Percentiles rank a stretch among this genome's conserved stretches.
phyloP scores from a whole-genome alignment of 2,888 invertebrate genomes.

The Nomada ferruginata region DNA sequence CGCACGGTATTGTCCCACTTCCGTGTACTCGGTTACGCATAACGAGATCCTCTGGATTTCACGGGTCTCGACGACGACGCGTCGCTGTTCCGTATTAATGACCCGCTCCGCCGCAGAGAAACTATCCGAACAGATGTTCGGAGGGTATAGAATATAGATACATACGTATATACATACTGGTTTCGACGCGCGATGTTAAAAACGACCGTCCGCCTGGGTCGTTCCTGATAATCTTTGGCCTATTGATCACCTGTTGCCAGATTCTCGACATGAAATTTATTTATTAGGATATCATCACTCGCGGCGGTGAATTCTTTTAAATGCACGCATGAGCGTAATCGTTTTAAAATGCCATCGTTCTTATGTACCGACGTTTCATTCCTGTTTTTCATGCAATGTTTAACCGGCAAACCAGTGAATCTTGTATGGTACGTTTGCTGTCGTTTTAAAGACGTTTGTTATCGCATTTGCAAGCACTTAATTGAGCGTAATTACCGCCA shows the following conservation, averaged over 20 bases:
- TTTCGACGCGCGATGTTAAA: background rate
- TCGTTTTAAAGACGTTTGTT: conserved; percentile 52
- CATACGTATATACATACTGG: too few species aligned
- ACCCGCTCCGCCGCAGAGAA: conserved; percentile 38
- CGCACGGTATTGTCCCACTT: conserved; percentile 73
- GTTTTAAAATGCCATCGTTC: background rate
- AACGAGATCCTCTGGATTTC: conserved; percentile 80
- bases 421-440: conserved; percentile 43
- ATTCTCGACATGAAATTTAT: background rate
- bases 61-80: conserved; percentile 50
- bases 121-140: conserved; percentile 62
- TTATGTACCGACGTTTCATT: background rate
- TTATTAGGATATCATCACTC: background rate
- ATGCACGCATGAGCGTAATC: background rate
- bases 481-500: conserved; percentile 63
- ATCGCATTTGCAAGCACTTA: conserved; percentile 52
- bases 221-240: background rate
- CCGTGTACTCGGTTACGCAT: conserved; percentile 81
- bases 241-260: conserved; percentile 22
- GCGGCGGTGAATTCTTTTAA: too few species aligned
- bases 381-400: background rate
- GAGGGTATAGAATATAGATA: background rate
- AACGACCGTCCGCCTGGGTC: background rate
- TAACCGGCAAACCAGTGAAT: conserved; percentile 22
- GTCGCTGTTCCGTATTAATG: conserved; percentile 63